Base-by-base conservation (phyloP, 2,797 vertebrate genomes). In the Cichlasoma orientale region DNA sequence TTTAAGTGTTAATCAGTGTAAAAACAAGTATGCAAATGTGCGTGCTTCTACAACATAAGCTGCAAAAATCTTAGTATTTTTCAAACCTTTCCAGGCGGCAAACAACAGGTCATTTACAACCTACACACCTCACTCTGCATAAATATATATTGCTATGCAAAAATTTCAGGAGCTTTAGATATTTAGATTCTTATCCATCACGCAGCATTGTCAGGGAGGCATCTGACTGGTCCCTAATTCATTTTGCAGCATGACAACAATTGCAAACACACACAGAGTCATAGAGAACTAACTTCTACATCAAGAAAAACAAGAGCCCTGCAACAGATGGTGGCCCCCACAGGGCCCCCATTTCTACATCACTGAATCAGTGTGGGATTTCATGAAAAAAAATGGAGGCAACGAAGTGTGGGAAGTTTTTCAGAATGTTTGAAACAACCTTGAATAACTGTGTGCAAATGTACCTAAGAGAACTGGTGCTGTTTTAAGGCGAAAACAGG, bases 101-200 rank as follows among this genome's bases (percentile, higher is more conserved):
- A 73, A 73, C 31, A 78, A 52, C 70, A 53, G 56, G 77, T 82
- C 61, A 79, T 77, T 85, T 70, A 70, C 70, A 59, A 54, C 71
- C 68, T 63, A 72, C 44, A 36, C 57, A 23, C 38, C 33, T 68
- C 54, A 79, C 27, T 78, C 18, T 82, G 76, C 38, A 82, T 63
- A 58, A 83, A 61, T 59, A 18, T 18, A 55, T 4, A 7, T 6
- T 19, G 16, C 44, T 33, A n/a, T 56, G 13, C 2, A 74, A 25
- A 44, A 13, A 12, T n/a, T 74, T 56, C 7, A 21, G 9, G 2
- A 23, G 52, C 53, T 61, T 53, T 3, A 61, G 14, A 25, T 12
- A 33, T 55, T 50, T 16, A 23, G 9, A 29, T 70, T 21, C 33
- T n/a, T 68, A 57, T 77, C 38, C 54, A 70, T 36, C 63, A 77